phyloP scores from a whole-genome alignment of 2,797 vertebrate species.

The Darevskia mixta region DNA sequence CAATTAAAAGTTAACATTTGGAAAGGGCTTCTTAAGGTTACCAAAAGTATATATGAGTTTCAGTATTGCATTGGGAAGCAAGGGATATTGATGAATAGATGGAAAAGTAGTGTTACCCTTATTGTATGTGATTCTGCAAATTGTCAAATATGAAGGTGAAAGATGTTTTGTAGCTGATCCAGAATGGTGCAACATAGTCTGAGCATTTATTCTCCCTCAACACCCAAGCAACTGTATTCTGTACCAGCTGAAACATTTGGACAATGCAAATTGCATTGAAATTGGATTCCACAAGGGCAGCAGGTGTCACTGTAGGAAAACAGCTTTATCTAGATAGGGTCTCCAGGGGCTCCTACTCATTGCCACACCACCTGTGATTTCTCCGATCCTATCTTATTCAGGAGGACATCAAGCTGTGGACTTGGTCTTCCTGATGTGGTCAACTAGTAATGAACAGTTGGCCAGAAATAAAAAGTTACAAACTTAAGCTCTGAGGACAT shows the following conservation, averaged over 20 bases:
- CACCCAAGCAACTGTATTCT: too few relatives aligned
- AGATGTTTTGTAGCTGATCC: background rate
- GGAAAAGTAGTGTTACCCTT: background rate
- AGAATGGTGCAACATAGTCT: background rate
- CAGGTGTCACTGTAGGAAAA: too few relatives aligned
- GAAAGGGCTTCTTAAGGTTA: background rate
- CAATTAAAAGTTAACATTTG: background rate
- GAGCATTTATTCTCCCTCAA: background rate
- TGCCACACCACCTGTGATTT: too few relatives aligned
- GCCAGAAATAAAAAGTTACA: background rate
- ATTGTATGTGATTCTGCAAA: background rate
- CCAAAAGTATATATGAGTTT: background rate
- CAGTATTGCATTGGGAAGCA: background rate
- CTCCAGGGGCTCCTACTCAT: too few relatives aligned
- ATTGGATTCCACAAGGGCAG: too few relatives aligned
- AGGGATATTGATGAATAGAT: background rate
- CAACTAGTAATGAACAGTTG: background rate
- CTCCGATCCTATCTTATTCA: too few relatives aligned
- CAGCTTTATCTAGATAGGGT: too few relatives aligned
- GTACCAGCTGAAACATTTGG: too few relatives aligned
- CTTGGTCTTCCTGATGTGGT: background rate
- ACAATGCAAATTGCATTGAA: too few relatives aligned
- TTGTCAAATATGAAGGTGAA: background rate
- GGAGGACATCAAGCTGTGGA: background rate
- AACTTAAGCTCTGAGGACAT: background rate